Percentiles rank a stretch among this genome's conserved stretches.
Evolutionary conservation across 2,797 vertebrate species (phyloP).

Genomic region (Aldrovandia affinis): DNA sequence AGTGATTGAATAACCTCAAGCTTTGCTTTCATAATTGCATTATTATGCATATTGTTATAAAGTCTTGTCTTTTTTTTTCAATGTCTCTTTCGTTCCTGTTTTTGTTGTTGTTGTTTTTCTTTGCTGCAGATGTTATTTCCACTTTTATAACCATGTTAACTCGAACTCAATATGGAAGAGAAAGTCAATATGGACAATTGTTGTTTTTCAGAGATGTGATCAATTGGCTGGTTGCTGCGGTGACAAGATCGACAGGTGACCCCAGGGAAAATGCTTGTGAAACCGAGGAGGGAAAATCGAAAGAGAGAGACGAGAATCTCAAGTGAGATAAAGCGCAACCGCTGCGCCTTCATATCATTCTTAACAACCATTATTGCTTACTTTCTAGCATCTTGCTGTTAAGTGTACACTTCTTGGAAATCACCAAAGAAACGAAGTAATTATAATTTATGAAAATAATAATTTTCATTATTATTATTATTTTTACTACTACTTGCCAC

Average conservation of each 20-base stretch:
- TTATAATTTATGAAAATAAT: no score
- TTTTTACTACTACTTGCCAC: no score
- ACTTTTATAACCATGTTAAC: neutral
- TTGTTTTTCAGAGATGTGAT: conserved; percentile 80
- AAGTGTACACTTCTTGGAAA: neutral
- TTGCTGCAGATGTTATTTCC: neutral
- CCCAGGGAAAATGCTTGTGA: conserved; percentile 32
- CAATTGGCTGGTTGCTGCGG: conserved; percentile 81
- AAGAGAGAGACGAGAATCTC: conserved; percentile 62
- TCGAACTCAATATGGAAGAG: neutral
- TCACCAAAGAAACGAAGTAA: no score
- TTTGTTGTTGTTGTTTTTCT: neutral
- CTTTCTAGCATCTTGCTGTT: no score
- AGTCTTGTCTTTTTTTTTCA: neutral
- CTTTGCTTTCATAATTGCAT: no score
- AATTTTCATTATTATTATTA: no score
- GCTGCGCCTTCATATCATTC: neutral
- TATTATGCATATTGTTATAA: no score
- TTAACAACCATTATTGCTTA: neutral
- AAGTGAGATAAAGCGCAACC: conserved; percentile 53
- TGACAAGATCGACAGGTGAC: conserved; percentile 63
- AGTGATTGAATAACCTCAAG: no score
- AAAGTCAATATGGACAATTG: conserved; percentile 4
- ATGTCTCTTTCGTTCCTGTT: neutral
- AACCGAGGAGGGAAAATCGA: conserved; percentile 39